A percentile compares a stretch with the other conserved stretches of the same genome.
Conservation (phyloP, 2,888 invertebrate genomes). For the Trichopria drosophilae region DNA sequence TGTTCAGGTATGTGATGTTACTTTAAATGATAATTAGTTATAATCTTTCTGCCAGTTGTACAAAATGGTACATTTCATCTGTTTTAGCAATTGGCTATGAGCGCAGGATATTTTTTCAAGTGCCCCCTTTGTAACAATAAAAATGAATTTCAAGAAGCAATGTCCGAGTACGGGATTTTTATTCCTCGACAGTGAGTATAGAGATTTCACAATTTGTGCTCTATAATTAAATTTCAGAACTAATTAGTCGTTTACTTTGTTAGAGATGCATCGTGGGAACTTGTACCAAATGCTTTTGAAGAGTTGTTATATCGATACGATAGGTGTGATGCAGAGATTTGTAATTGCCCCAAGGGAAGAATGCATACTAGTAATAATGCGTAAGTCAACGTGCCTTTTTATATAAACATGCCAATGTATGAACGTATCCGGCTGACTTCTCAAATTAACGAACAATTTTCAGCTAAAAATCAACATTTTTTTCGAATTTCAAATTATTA, state of each 20-base stretch:
- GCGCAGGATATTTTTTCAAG: conserved; percentile 80
- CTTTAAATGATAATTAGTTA: background rate
- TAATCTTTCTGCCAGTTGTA: background rate
- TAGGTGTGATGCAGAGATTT: conserved; percentile 65
- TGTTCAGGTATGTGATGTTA: conserved; percentile 62
- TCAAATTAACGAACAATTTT: background rate
- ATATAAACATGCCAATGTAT: too few species aligned
- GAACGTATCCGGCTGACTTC: too few species aligned
- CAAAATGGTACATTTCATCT: background rate
- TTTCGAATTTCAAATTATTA: background rate
- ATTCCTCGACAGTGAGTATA: conserved; percentile 74
- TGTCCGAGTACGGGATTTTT: conserved; percentile 71
- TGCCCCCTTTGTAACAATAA: conserved; percentile 82
- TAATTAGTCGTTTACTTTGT: conserved; percentile 9
- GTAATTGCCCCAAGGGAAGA: conserved; percentile 66
- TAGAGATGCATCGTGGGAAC: conserved; percentile 84
- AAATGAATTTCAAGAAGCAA: conserved; percentile 65
- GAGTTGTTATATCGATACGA: conserved; percentile 69
- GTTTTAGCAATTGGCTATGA: conserved; percentile 70
- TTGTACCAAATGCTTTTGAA: conserved; percentile 73
- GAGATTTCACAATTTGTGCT: background rate
- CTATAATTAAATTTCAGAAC: background rate
- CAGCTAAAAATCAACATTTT: background rate
- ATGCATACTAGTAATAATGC: conserved; percentile 55
- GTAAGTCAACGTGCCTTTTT: conserved; percentile 49